Evolutionary conservation across 2,797 vertebrate species (phyloP).

Genomic region (Eutrigla gurnardus): DNA sequence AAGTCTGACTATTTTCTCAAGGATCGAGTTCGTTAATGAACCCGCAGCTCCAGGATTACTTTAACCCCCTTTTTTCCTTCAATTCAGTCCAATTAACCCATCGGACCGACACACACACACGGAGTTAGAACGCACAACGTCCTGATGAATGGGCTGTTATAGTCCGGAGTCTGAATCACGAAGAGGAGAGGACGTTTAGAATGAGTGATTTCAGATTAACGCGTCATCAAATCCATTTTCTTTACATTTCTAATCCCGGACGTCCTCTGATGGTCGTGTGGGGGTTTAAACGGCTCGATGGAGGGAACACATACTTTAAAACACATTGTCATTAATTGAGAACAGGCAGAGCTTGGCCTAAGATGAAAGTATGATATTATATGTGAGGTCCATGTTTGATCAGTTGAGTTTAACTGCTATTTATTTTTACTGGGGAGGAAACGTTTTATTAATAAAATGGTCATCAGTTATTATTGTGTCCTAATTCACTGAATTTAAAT

Average conservation of each 20-base stretch:
- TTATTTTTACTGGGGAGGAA: background rate
- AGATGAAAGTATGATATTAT: background rate
- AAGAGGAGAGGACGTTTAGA: slow-evolving; percentile 6
- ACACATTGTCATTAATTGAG: no score
- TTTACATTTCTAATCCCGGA: slow-evolving; percentile 4
- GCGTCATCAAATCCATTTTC: slow-evolving; percentile 6
- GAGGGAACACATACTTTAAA: background rate
- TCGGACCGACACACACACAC: slow-evolving; percentile 15
- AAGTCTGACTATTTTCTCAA: slow-evolving; percentile 44
- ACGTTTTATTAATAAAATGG: no score
- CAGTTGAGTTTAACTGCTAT: background rate
- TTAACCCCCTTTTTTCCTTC: background rate
- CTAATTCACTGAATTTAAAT: background rate
- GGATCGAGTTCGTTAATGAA: slow-evolving; percentile 57
- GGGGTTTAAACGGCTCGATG: background rate
- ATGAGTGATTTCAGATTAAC: background rate
- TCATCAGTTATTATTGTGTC: background rate
- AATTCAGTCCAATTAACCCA: slow-evolving; percentile 13
- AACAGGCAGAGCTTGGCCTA: no score
- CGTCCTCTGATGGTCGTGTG: background rate
- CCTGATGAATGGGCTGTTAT: slow-evolving; percentile 37
- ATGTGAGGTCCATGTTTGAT: background rate
- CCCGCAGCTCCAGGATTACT: slow-evolving; percentile 26
- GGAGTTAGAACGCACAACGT: slow-evolving; percentile 35
- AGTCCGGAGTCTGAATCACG: slow-evolving; percentile 20